Percentiles rank a stretch among this genome's conserved stretches.
Evolutionary conservation across 2,797 vertebrate genomes (phyloP).

Genomic region (Leucoraja ocellata): DNA sequence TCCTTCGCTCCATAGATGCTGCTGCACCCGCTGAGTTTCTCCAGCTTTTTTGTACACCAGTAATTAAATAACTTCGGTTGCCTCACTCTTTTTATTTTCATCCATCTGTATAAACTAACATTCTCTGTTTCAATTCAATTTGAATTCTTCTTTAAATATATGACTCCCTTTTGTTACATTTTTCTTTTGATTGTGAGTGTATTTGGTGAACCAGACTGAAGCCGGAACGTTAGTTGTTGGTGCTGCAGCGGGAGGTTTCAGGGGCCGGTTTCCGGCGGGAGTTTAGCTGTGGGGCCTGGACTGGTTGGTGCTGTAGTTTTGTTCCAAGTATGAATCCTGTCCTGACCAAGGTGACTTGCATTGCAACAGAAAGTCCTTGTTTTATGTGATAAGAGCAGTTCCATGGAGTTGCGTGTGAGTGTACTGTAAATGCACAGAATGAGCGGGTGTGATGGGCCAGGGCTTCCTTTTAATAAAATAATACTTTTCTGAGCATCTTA

Average conservation of each 20-base stretch:
- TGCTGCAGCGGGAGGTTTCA: background rate
- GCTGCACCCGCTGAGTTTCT: too few relatives aligned
- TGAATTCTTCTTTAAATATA: background rate
- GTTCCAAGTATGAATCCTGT: background rate
- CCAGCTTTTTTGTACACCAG: too few relatives aligned
- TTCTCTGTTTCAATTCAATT: background rate
- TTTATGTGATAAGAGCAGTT: background rate
- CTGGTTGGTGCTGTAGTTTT: background rate
- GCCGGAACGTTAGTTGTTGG: background rate
- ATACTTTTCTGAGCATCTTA: background rate
- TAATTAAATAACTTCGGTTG: background rate
- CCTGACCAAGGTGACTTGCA: background rate
- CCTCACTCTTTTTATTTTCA: background rate
- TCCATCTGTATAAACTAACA: background rate
- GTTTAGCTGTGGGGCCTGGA: background rate
- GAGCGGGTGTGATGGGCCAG: background rate
- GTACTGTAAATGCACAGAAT: background rate
- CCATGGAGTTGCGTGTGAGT: background rate
- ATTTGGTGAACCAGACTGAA: background rate
- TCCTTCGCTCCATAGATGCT: too few relatives aligned
- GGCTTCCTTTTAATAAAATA: background rate
- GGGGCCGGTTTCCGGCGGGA: background rate
- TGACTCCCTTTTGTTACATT: background rate
- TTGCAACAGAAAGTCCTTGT: background rate
- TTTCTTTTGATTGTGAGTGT: background rate